Percentiles rank a stretch among this genome's conserved stretches.
phyloP scores from a whole-genome alignment of 2,888 invertebrate genomes.

The Meiosimyza platycephala region DNA sequence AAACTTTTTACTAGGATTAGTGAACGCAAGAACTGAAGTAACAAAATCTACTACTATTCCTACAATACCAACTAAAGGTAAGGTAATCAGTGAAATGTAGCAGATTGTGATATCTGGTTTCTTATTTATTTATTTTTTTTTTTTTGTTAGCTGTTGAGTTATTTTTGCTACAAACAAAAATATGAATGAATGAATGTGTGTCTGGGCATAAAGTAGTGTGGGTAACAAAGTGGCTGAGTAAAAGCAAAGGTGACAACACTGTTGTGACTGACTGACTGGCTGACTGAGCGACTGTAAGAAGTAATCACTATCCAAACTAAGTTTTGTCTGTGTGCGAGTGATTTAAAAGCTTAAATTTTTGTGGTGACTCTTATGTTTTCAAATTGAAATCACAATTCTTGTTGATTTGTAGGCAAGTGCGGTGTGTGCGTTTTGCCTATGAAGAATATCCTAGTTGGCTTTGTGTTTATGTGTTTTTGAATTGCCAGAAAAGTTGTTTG shows the following conservation, averaged over 20 bases:
- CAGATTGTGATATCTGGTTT: background rate
- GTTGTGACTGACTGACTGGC: no score
- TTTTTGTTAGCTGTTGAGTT: background rate
- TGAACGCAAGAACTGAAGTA: background rate
- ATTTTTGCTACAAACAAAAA: background rate
- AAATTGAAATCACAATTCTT: conserved; percentile 11
- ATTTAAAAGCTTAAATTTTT: conserved; percentile 13
- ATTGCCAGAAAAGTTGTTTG: no score
- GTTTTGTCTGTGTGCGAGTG: conserved; percentile 8
- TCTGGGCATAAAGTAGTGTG: background rate
- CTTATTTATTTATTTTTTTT: no score
- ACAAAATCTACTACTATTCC: conserved; percentile 6
- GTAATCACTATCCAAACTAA: conserved; percentile 3
- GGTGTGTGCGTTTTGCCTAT: background rate
- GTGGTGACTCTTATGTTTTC: conserved; percentile 8
- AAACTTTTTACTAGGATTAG: conserved; percentile 17
- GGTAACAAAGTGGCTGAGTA: background rate
- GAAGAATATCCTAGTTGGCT: no score
- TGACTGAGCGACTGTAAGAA: conserved; percentile 1
- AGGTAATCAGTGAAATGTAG: conserved; percentile 34
- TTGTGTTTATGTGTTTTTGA: no score
- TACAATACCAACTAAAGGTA: background rate
- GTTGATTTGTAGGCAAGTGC: background rate
- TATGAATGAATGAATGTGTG: conserved; percentile 14
- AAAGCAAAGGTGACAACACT: conserved; percentile 10